Evolutionary conservation across 2,888 invertebrate genomes (phyloP).

Genomic region (Diarsia dahlii): DNA sequence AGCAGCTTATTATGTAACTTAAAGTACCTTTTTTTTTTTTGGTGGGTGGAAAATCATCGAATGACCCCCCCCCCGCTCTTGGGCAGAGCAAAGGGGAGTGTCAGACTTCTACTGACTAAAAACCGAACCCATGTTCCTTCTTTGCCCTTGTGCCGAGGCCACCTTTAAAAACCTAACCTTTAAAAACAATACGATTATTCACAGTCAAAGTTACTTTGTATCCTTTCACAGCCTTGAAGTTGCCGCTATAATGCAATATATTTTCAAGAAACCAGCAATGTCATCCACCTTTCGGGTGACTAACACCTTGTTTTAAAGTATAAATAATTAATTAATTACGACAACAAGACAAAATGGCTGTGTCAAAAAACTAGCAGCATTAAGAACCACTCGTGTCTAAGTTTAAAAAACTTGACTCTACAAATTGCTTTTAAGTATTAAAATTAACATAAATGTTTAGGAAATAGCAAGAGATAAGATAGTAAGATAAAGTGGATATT

Average conservation of each 20-base stretch:
- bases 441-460: slow-evolving; percentile 46
- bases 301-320: slow-evolving; percentile 28
- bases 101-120: too few species aligned
- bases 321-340: slow-evolving; percentile 39
- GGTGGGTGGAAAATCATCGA: too few species aligned
- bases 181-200: slow-evolving; percentile 5
- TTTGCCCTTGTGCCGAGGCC: too few species aligned
- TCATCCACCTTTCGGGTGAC: slow-evolving; percentile 49
- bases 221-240: slow-evolving; percentile 58
- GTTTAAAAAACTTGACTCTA: slow-evolving; percentile 27
- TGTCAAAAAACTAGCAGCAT: slow-evolving; percentile 26
- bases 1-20: neutral
- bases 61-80: too few species aligned
- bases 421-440: slow-evolving; percentile 47
- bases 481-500: slow-evolving; percentile 35
- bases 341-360: neutral
- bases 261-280: slow-evolving; percentile 45
- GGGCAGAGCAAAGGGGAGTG: too few species aligned
- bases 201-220: slow-evolving; percentile 22
- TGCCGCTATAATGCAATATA: slow-evolving; percentile 23
- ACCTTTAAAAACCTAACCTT: too few species aligned
- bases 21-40: too few species aligned
- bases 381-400: slow-evolving; percentile 21
- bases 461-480: slow-evolving; percentile 34
- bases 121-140: too few species aligned